A percentile compares a stretch with the other conserved stretches of the same genome.
Evolutionary conservation across 2,888 invertebrate genomes (phyloP).

Genomic region (Caenorhabditis sp.): DNA sequence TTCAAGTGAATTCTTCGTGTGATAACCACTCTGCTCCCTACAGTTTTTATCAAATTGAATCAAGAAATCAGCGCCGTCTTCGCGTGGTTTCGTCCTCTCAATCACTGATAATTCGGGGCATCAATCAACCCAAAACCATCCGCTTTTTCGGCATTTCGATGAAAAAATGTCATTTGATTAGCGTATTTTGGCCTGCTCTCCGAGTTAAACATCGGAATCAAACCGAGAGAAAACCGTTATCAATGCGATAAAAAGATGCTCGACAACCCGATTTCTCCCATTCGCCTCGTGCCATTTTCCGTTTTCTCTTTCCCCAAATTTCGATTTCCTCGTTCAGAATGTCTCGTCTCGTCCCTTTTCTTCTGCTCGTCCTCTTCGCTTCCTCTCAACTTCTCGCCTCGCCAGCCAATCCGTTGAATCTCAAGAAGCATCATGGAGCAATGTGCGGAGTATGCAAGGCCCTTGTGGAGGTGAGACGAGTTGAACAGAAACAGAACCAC

Average conservation of each 20-base stretch:
- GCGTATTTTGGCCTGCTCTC: constrained; percentile 31
- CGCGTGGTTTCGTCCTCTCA: too few relatives aligned
- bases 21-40: too few relatives aligned
- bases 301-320: neutral
- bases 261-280: neutral
- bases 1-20: too few relatives aligned
- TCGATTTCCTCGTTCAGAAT: constrained; percentile 14
- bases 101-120: constrained; percentile 24
- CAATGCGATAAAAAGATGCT: constrained; percentile 4
- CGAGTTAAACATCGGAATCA: constrained; percentile 15
- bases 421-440: constrained; percentile 62
- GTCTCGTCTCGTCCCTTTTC: constrained; percentile 20
- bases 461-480: constrained; percentile 40
- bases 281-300: too few relatives aligned
- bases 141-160: constrained; percentile 1
- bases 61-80: constrained; percentile 37
- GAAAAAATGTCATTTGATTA: constrained; percentile 36
- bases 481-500: too few relatives aligned
- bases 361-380: constrained; percentile 26
- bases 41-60: constrained; percentile 36
- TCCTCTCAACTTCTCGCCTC: constrained; percentile 30
- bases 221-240: constrained; percentile 23
- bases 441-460: constrained; percentile 63
- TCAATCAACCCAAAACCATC: constrained; percentile 10
- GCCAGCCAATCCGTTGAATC: constrained; percentile 48